Percentiles rank a stretch among this genome's conserved stretches.
phyloP scores from a whole-genome alignment of 2,888 invertebrate genomes.

The Apamea monoglypha region DNA sequence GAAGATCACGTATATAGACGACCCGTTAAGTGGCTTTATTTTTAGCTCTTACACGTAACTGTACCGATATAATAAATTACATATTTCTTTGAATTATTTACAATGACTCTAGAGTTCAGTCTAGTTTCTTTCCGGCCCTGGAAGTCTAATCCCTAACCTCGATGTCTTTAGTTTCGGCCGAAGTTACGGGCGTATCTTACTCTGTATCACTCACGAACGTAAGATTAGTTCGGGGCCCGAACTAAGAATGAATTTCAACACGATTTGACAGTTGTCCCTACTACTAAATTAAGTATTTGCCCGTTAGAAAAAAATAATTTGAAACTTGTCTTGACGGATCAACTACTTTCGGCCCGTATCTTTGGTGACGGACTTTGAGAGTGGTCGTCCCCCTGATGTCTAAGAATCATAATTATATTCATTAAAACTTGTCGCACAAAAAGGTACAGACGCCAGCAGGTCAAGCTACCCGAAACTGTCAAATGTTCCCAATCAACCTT shows the following conservation, averaged over 20 bases:
- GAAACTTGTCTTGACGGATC: too few species aligned
- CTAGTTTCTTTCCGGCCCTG: not conserved
- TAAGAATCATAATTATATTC: not conserved
- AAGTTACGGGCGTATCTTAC: not conserved
- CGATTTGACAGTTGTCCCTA: too few species aligned
- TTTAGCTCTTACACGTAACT: conserved; percentile 25
- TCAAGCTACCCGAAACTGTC: too few species aligned
- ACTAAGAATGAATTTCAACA: too few species aligned
- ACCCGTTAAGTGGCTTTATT: conserved; percentile 41
- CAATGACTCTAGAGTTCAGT: not conserved
- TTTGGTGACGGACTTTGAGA: too few species aligned
- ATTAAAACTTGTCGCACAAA: too few species aligned
- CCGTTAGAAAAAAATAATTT: too few species aligned
- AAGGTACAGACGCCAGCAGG: too few species aligned
- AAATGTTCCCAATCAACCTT: too few species aligned
- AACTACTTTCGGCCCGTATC: too few species aligned
- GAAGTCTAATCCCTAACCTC: not conserved
- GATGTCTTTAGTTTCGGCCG: not conserved
- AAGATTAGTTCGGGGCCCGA: not conserved
- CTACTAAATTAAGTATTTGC: too few species aligned
- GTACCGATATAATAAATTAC: not conserved
- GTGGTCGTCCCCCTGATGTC: not conserved
- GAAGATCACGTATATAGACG: conserved; percentile 30
- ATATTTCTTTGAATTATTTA: not conserved
- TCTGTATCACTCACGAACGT: not conserved